Evolutionary conservation across 2,113 vertebrate genomes (phyloP), one percentile per base, ranked within the genome.

Genomic region (Nibea albiflora): DNA sequence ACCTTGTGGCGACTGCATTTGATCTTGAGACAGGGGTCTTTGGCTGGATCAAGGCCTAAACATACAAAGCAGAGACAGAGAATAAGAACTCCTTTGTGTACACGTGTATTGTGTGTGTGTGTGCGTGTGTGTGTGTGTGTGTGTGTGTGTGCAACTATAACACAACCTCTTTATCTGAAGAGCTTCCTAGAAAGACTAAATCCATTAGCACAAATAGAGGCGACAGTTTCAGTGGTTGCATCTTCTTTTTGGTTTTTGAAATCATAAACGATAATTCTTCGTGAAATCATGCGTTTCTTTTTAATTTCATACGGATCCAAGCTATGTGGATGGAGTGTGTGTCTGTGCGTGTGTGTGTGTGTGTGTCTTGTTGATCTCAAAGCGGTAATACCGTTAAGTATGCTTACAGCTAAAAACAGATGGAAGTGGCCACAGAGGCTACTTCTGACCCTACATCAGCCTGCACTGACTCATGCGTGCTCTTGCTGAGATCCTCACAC

Each of bases 1-100:
- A 98, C 96, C 92, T 99, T 99, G 94, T 98, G 97, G 31, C 94
- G 97, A 88, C 96, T 95, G 84, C 98, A 99, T 92, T 99, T 99
- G 90, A 97, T 95, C 95, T 98, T 99, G 89, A 96, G 95, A 94
- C 98, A 99, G 2, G 98, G 98, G 90, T 99, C 97, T 95, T 96
- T 98, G 90, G 96, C 94, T 28, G 97, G 96, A 95, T 98, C 97
- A 90, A 98, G 95, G 92, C 93, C 96, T 97, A 83, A 80, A 93
- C 77, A 50, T 47, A 87, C n/a, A 93, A 28, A 81, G 58, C 15
- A 76, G 17, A 58, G 16, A 80, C 24, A 65, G 0, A 39, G 28
- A 17, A 22, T 12, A 16, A 64, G 5, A 39, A 54, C 1, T 44
- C 5, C 50, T 52, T 47, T 15, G 5, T 42, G 53, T 72, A 3